Conservation (phyloP, 2,113 vertebrate genomes). For the Python bivittatus region DNA sequence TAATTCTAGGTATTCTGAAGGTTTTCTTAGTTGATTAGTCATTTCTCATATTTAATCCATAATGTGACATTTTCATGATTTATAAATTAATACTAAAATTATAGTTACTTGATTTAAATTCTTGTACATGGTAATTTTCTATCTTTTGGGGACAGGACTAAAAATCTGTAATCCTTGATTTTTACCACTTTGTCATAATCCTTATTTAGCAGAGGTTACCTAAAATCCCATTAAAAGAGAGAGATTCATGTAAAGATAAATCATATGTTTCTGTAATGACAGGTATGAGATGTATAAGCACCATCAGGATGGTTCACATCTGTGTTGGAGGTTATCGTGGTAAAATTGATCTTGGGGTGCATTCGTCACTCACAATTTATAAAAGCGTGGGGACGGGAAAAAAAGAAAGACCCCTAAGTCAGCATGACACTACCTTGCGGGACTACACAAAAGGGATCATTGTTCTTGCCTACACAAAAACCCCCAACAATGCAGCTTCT, state of each 20-base stretch:
- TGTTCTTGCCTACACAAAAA: neutral
- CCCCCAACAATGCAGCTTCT: neutral
- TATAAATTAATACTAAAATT: neutral
- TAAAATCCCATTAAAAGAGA: neutral
- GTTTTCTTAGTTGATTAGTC: neutral
- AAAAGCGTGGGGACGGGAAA: neutral
- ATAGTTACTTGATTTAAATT: neutral
- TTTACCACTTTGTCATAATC: neutral
- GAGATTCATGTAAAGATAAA: neutral
- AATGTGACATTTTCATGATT: neutral
- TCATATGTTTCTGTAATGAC: neutral
- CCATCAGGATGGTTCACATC: neutral
- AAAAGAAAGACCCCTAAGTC: neutral
- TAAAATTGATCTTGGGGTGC: neutral
- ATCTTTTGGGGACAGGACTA: neutral
- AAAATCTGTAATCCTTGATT: neutral
- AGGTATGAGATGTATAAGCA: neutral
- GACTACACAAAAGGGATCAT: neutral
- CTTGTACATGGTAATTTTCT: neutral
- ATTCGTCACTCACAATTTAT: neutral
- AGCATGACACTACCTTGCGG: slow-evolving; percentile 8
- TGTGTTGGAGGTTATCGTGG: neutral
- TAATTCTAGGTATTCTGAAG: neutral
- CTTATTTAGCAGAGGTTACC: neutral
- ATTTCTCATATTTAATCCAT: neutral